A percentile compares a stretch with the other conserved stretches of the same genome.
Conservation (phyloP, 2,113 vertebrate species). For the Oreochromis aureus region DNA sequence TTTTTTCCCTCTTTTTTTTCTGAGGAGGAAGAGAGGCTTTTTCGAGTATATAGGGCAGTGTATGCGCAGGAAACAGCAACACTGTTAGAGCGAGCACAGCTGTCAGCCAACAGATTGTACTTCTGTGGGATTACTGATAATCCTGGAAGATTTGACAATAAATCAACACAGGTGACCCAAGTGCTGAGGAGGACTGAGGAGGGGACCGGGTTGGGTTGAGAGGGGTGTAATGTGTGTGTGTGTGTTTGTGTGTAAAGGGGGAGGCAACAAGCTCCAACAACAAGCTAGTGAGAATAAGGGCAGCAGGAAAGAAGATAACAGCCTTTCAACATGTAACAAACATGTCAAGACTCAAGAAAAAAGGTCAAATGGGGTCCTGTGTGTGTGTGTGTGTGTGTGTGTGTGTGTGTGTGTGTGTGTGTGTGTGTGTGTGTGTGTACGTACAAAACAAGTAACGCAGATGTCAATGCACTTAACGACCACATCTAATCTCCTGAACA, state of each 20-base stretch:
- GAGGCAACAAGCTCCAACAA: not conserved
- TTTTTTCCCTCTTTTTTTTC: not conserved
- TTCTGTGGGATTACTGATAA: constrained; percentile 70
- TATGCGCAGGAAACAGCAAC: constrained; percentile 47
- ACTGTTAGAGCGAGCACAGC: constrained; percentile 58
- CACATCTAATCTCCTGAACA: constrained; percentile 4
- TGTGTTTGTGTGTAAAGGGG: not conserved
- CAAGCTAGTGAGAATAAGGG: not conserved
- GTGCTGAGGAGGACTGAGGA: not conserved
- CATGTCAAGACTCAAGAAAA: not conserved
- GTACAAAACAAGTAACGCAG: not conserved
- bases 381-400: not conserved
- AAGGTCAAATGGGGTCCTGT: not conserved
- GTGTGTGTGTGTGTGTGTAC: not conserved
- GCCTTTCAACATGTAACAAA: not conserved
- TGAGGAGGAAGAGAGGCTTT: not conserved
- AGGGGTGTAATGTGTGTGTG: not conserved
- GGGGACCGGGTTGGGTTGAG: fast-evolving
- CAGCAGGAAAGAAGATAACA: not conserved
- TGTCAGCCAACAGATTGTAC: constrained; percentile 70
- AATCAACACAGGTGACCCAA: constrained; percentile 69
- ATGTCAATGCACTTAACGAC: not conserved
- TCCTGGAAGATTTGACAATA: constrained; percentile 73
- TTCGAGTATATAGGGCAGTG: constrained; percentile 47
- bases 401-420: not conserved